Conservation (phyloP, 2,888 invertebrate genomes). For the Synergus gifuensis region DNA sequence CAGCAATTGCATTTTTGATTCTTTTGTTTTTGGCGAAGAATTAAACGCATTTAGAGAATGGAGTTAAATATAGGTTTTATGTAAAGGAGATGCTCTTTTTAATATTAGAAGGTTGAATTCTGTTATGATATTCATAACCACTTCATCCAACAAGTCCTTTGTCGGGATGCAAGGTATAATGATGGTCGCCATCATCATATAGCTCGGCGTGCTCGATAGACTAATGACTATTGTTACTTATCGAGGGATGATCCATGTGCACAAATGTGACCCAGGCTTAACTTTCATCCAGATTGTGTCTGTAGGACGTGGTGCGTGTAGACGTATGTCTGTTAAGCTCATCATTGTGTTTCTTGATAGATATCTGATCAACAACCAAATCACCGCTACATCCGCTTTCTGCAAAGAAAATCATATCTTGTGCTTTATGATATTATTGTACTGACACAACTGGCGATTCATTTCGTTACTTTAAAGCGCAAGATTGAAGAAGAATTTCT, state of each 20-base stretch:
- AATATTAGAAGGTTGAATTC: neutral
- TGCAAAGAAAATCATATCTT: too few species aligned
- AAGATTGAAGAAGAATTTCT: too few species aligned
- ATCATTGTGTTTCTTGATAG: constrained; percentile 62
- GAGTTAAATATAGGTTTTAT: neutral
- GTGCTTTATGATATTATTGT: too few species aligned
- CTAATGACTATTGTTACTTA: constrained; percentile 75
- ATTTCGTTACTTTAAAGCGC: too few species aligned
- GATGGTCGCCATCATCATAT: too few species aligned
- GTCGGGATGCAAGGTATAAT: constrained; percentile 51
- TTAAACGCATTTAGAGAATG: too few species aligned
- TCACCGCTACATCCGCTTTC: neutral
- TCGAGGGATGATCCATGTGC: constrained; percentile 68
- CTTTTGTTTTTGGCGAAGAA: too few species aligned
- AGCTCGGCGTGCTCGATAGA: constrained; percentile 64
- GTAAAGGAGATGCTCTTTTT: neutral
- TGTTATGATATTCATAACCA: neutral
- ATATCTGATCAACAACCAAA: constrained; percentile 47
- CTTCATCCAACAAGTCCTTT: constrained; percentile 56
- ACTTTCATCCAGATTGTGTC: constrained; percentile 52
- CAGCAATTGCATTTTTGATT: too few species aligned
- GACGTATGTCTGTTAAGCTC: constrained; percentile 70
- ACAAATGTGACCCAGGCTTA: constrained; percentile 58
- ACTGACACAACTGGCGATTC: too few species aligned
- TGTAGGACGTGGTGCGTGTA: constrained; percentile 55